phyloP scores from a whole-genome alignment of 1,140 invertebrate species.

The Diorhabda carinulata region DNA sequence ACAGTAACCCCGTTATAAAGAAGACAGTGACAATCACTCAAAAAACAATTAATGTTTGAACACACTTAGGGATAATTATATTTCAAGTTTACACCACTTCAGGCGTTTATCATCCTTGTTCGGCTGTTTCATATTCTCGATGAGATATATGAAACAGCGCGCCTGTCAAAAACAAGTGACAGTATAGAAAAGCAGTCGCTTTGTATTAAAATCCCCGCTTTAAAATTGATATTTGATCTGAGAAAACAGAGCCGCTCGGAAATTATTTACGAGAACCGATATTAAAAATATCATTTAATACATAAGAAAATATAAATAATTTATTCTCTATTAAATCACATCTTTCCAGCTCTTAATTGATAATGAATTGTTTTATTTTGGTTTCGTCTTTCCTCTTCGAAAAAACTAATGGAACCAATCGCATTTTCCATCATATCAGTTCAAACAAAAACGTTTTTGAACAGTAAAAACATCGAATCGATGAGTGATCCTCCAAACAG shows the following conservation, averaged over 20 bases:
- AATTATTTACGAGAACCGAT: neutral
- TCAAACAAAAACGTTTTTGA: too few species aligned
- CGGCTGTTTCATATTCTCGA: neutral
- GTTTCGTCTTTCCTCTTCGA: too few species aligned
- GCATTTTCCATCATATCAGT: too few species aligned
- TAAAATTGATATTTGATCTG: slow-evolving; percentile 3
- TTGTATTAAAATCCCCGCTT: neutral
- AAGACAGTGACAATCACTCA: neutral
- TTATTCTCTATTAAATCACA: too few species aligned
- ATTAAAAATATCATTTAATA: too few species aligned
- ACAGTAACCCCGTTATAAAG: neutral
- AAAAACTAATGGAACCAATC: too few species aligned
- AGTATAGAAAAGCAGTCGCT: neutral
- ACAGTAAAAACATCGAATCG: too few species aligned
- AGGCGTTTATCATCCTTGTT: neutral
- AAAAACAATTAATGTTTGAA: neutral
- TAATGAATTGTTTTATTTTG: too few species aligned
- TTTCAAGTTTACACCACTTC: neutral
- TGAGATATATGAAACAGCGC: neutral
- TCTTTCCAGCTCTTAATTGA: too few species aligned
- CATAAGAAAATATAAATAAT: too few species aligned
- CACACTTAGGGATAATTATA: neutral
- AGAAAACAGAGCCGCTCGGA: neutral
- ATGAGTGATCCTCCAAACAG: too few species aligned
- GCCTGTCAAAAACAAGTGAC: slow-evolving; percentile 1